phyloP scores from a whole-genome alignment of 2,113 vertebrate genomes.

The Bettongia penicillata region DNA sequence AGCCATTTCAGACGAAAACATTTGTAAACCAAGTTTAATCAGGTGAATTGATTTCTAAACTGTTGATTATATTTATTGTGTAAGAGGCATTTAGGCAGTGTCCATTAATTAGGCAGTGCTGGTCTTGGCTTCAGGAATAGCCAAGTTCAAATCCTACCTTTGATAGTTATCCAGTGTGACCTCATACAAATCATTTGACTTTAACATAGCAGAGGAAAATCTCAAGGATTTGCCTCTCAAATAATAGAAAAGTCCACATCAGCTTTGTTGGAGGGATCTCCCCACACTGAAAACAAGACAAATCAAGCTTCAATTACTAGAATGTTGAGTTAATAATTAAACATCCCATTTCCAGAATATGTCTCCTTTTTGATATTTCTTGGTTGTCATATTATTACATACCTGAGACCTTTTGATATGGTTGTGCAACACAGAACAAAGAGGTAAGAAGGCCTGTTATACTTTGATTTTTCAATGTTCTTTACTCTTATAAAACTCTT shows the following conservation, averaged over 20 bases:
- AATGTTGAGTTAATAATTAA: not conserved
- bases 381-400: not conserved
- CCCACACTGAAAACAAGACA: too few species aligned
- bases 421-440: not conserved
- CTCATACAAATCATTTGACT: not conserved
- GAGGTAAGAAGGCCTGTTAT: not conserved
- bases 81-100: not conserved
- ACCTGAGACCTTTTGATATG: not conserved
- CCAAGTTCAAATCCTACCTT: not conserved
- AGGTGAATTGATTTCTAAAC: not conserved
- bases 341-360: not conserved
- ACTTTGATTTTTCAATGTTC: constrained; percentile 40
- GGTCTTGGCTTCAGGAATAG: not conserved
- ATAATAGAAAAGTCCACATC: not conserved
- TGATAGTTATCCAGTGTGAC: not conserved
- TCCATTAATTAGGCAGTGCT: not conserved
- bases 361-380: not conserved
- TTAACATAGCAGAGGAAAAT: not conserved
- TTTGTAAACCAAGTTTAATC: not conserved
- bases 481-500: not conserved
- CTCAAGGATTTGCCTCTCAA: not conserved
- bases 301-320: not conserved
- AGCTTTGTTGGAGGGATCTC: not conserved
- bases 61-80: not conserved
- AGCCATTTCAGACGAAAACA: not conserved